A percentile compares a stretch with the other conserved stretches of the same genome.
Conservation (phyloP, 2,113 vertebrate species). For the Xenus cinereus region DNA sequence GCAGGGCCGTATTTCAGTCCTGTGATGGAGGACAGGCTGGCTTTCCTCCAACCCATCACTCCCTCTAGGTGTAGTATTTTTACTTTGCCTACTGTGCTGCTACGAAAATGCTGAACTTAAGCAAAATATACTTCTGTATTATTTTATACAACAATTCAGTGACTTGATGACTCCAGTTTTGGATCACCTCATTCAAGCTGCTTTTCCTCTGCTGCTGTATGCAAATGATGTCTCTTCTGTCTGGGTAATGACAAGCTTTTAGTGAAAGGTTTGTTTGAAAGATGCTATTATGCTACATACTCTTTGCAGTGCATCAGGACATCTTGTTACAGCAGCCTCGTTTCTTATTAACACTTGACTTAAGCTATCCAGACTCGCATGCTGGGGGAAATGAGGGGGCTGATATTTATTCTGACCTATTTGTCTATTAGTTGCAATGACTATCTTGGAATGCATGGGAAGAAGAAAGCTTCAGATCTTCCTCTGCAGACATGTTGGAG, state of each 20-base stretch:
- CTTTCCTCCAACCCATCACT: not conserved
- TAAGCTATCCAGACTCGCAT: not conserved
- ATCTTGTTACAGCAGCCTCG: constrained; percentile 16
- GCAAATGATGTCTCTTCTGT: constrained; percentile 42
- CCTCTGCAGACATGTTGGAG: constrained; percentile 56
- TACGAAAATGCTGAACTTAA: not conserved
- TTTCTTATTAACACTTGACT: constrained; percentile 49
- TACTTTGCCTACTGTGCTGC: not conserved
- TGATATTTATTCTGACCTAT: constrained; percentile 40
- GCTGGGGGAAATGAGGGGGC: constrained; percentile 26
- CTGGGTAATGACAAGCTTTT: constrained; percentile 51
- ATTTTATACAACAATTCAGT: not conserved
- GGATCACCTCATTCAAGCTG: constrained; percentile 17
- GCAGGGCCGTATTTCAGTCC: not conserved
- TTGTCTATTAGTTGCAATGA: constrained; percentile 41
- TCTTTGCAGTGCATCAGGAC: not conserved
- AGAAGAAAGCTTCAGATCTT: constrained; percentile 45
- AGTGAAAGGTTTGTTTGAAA: not conserved
- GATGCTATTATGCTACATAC: constrained; percentile 4
- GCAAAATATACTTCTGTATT: not conserved
- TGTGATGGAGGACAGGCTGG: not conserved
- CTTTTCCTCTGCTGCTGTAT: constrained; percentile 12
- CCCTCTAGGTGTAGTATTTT: not conserved
- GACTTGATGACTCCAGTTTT: constrained; percentile 9
- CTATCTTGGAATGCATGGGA: constrained; percentile 30